phyloP scores from a whole-genome alignment of 2,888 invertebrate species.

The Folsomia candida region DNA sequence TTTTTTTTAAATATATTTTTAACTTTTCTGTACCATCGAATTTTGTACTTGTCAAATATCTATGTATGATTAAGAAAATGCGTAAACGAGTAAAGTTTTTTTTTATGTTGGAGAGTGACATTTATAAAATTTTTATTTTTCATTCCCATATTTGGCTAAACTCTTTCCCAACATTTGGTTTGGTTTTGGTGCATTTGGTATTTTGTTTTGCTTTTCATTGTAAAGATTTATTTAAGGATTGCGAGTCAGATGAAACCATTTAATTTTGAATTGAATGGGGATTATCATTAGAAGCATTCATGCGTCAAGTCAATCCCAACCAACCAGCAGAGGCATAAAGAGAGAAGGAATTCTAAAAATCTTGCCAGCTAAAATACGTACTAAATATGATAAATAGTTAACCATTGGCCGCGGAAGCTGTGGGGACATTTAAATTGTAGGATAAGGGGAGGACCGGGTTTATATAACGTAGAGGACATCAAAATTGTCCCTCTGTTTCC shows the following conservation, averaged over 20 bases:
- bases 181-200: neutral
- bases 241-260: neutral
- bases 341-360: constrained; percentile 10
- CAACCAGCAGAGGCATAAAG: no score
- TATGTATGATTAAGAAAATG: no score
- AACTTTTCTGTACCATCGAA: no score
- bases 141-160: constrained; percentile 41
- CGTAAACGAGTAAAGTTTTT: constrained; percentile 9
- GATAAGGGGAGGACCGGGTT: no score
- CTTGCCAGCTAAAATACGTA: neutral
- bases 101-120: constrained; percentile 19
- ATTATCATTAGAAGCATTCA: constrained; percentile 11
- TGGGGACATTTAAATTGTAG: no score
- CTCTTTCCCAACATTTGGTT: constrained; percentile 14
- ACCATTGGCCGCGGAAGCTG: no score
- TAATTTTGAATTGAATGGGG: neutral
- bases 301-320: constrained; percentile 6
- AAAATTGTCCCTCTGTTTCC: no score
- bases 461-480: no score
- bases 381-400: neutral
- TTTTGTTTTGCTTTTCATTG: neutral
- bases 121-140: constrained; percentile 21
- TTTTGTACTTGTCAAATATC: no score
- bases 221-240: constrained; percentile 2
- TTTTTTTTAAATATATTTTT: no score